These are phyloP conservation scores for Chrysopilus asiliformis DNA, from an alignment of 2,888 invertebrate genomes.

Conservation along the genomic window DNA sequence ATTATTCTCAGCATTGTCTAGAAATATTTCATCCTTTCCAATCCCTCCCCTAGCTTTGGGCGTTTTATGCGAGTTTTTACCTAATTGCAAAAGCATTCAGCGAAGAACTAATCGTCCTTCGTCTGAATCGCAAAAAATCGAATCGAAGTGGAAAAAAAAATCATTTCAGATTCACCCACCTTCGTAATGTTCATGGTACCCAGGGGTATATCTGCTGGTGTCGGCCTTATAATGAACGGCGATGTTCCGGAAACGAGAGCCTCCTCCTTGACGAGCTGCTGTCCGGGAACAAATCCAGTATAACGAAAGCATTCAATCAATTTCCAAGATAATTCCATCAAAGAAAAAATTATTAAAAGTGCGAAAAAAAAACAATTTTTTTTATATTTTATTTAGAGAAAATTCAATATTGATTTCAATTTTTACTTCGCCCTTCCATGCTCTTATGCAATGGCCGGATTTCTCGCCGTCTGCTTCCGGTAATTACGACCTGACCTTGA, in stretches of 20 bases:
- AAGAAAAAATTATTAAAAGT: too few relatives aligned
- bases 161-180: constrained; percentile 30
- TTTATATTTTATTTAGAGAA: too few relatives aligned
- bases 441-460: constrained; percentile 7
- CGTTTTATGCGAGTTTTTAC: too few relatives aligned
- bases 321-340: too few relatives aligned
- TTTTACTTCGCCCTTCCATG: constrained; percentile 4
- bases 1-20: too few relatives aligned
- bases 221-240: constrained; percentile 51
- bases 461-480: constrained; percentile 3
- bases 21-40: too few relatives aligned
- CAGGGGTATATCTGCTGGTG: constrained; percentile 43
- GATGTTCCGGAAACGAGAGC: constrained; percentile 31
- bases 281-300: too few relatives aligned
- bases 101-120: background rate
- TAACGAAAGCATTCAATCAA: too few relatives aligned
- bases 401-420: too few relatives aligned
- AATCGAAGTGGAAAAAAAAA: constrained; percentile 1
- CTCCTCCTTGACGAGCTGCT: too few relatives aligned
- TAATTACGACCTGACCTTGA: constrained; percentile 5
- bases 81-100: background rate
- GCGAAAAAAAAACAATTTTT: too few relatives aligned
- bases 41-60: too few relatives aligned
- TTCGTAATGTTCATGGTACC: constrained; percentile 44
- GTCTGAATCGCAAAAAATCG: background rate